Base-by-base conservation (phyloP, 2,797 vertebrate species). In the Peromyscus aztecus region DNA sequence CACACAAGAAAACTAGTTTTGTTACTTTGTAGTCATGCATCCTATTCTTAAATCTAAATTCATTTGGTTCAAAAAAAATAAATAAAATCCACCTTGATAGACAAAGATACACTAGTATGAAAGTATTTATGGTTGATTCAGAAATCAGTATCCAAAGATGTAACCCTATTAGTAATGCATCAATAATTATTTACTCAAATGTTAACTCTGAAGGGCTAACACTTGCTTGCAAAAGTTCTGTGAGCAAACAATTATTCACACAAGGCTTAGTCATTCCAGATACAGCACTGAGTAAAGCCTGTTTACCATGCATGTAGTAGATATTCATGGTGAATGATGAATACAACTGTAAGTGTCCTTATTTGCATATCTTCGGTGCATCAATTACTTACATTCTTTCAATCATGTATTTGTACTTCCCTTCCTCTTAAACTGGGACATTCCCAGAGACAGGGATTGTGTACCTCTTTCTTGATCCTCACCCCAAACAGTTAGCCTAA, bases 161-260 rank as follows among this genome's bases (percentile, higher is more conserved):
- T 83, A 83, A 83, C 34, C 81, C 63, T 4, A 57, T 76, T 89
- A 89, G 49, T 93, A 93, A 92, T 63, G 16, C 63, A 82, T 78
- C 80, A 96, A n/a, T 65, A 84, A 93, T 92, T 75, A 80, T 29
- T 94, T 90, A 94, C 63, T 86, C 73, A 89, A 96, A 90, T 81
- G 52, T 71, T 89, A 93, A 52, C 82, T 92, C 63, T 92, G 40
- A 43, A 97, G 65, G 27, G 37, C 37, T 46, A 94, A 37, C 6
- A 75, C 10, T 82, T 71, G 94, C 75, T 80, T 95, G 69, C 14
- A 81, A 82, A 93, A 92, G 73, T 89, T 80, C 69, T 52, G 3
- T 57, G 31, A 86, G 37, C 65, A 86, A 91, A 91, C 49, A 82
- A 80, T 94, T 55, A 80, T 24, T 94, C 40, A 11, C 43, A 55